phyloP scores from a whole-genome alignment of 2,888 invertebrate genomes.

The Pardosa pseudoannulata region DNA sequence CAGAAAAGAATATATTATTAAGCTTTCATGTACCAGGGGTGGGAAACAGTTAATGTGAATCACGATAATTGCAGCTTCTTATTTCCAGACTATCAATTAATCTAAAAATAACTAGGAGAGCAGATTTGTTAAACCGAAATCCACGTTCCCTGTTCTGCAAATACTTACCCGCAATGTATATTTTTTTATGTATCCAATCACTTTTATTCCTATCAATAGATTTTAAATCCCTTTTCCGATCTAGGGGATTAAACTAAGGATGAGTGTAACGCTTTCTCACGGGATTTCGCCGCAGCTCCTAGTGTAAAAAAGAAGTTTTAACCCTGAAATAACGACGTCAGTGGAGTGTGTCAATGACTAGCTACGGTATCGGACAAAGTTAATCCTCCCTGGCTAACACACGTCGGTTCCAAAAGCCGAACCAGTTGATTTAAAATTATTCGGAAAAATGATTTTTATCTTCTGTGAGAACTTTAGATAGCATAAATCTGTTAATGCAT shows the following conservation, averaged over 20 bases:
- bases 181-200: constrained; percentile 4
- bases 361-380: neutral
- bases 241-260: neutral
- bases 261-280: constrained; percentile 10
- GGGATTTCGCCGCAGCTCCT: neutral
- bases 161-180: too few relatives aligned
- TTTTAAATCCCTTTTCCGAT: constrained; percentile 1
- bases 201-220: constrained; percentile 5
- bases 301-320: neutral
- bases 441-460: neutral
- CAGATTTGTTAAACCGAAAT: too few relatives aligned
- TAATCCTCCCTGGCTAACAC: neutral
- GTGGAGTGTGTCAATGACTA: constrained; percentile 6
- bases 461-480: too few relatives aligned
- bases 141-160: too few relatives aligned
- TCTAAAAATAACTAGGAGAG: too few relatives aligned
- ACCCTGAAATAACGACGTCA: neutral
- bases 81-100: too few relatives aligned
- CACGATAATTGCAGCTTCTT: too few relatives aligned
- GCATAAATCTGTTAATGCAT: too few relatives aligned
- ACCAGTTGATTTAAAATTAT: neutral
- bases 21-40: too few relatives aligned
- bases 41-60: too few relatives aligned
- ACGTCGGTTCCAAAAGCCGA: neutral
- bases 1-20: too few relatives aligned